Base-by-base conservation (phyloP, 1,140 invertebrate genomes). In the Zophobas morio region DNA sequence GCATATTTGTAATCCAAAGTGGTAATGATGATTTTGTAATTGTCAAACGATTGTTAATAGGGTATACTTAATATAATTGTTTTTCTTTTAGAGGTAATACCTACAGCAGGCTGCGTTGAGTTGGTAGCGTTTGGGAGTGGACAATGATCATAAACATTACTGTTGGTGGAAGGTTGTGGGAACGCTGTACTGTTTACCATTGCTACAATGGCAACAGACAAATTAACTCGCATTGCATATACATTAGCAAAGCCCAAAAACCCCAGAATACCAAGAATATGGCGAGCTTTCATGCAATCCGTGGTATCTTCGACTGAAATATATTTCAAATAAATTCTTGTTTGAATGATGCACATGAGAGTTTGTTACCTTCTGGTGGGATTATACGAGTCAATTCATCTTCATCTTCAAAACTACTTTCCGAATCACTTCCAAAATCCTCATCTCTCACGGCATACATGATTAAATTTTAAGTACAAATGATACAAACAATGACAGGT, bases 141-240 rank as follows among this genome's bases (percentile, higher is more conserved):
- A 82, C 93, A 94, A 0, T 91, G 90, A 84, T 93, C 92, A 75
- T 88, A 86, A 1, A 89, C 88, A 47, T 86, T 85, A 37, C 87
- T 87, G 63, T 89, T 88, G 53, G 89, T 88, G 60, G 87, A 84
- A 75, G 88, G 84, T 73, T 89, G 87, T 20, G 91, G 86, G 53
- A 92, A 89, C 1, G 89, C 89, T 33, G 93, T 93, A 73, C 93
- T 91, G 81, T 96, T 97, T 1, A 94, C 92, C 96, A 98, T 98
- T 2, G 96, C 95, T 6, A 98, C 96, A 84, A 98, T 97, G 2
- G 96, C 96, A 6, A 98, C 94, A 1, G 96, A 97, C 35, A 98
- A 87, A 87, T 98, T 98, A 0, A 98, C 96, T 77, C 96, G 88
- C 93, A 98, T 94, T 0, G 95, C 93, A 86, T 98, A 98, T 0